These are phyloP conservation scores for Lamprologus speciosus DNA, from an alignment of 2,113 vertebrate species.

Conservation along the genomic window DNA sequence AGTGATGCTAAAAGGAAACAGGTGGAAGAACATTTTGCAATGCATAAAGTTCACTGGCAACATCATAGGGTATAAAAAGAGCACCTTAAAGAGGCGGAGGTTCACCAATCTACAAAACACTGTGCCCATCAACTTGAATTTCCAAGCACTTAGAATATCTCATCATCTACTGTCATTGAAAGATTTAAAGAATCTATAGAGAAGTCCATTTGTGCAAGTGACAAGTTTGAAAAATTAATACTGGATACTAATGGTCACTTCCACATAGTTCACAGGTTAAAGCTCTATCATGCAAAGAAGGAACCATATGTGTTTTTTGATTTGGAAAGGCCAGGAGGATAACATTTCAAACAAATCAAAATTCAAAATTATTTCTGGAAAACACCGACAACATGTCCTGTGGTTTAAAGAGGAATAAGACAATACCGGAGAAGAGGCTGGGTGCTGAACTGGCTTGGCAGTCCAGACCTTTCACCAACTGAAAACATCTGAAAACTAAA, in stretches of 20 bases:
- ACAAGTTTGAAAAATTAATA: not conserved
- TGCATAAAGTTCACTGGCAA: not conserved
- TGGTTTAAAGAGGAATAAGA: not conserved
- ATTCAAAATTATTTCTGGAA: not conserved
- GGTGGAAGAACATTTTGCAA: not conserved
- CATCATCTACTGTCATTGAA: not conserved
- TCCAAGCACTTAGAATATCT: not conserved
- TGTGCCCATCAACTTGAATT: not conserved
- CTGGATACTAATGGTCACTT: not conserved
- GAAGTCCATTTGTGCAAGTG: not conserved
- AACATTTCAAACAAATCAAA: not conserved
- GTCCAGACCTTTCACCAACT: not conserved
- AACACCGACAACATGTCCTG: not conserved
- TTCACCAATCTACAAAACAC: not conserved
- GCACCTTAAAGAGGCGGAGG: not conserved
- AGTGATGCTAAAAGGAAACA: rapidly evolving
- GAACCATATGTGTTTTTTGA: not conserved
- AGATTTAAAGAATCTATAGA: not conserved
- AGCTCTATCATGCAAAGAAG: not conserved
- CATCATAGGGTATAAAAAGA: not conserved
- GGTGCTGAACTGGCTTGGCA: not conserved
- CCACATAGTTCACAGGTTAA: not conserved
- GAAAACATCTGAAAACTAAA: not conserved
- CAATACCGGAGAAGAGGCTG: not conserved
- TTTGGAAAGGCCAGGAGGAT: not conserved